Evolutionary conservation across 2,888 invertebrate species (phyloP).

Genomic region (Papilio elwesi): DNA sequence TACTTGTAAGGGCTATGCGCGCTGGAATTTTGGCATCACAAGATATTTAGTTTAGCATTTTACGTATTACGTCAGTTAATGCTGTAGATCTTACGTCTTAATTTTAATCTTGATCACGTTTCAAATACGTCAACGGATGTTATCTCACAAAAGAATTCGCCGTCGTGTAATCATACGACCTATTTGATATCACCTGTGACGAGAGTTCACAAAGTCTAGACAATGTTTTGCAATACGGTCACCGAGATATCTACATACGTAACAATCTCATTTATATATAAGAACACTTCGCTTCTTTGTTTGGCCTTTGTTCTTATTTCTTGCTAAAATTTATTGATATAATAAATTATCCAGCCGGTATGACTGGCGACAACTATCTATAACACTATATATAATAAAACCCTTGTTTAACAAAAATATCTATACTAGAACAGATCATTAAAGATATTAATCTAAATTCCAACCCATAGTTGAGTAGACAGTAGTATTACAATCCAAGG

Average conservation of each 20-base stretch:
- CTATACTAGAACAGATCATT: neutral
- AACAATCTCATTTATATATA: no score
- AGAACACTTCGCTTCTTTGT: no score
- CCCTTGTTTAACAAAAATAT: neutral
- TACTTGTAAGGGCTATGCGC: no score
- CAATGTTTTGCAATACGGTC: neutral
- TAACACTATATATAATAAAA: neutral
- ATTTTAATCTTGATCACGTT: no score
- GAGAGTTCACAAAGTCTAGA: neutral
- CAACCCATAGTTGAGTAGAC: neutral
- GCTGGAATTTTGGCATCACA: no score
- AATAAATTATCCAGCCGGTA: no score
- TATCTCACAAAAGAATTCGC: neutral
- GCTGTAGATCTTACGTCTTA: no score
- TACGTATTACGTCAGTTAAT: no score
- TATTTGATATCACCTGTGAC: neutral
- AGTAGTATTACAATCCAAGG: neutral
- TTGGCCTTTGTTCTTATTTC: no score
- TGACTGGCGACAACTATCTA: no score
- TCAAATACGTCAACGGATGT: neutral
- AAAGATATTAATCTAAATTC: neutral
- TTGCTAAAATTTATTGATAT: no score
- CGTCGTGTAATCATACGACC: neutral
- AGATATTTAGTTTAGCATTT: no score
- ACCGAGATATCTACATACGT: neutral